Conservation (phyloP, 2,888 invertebrate genomes). For the Ptychoptera contaminata region DNA sequence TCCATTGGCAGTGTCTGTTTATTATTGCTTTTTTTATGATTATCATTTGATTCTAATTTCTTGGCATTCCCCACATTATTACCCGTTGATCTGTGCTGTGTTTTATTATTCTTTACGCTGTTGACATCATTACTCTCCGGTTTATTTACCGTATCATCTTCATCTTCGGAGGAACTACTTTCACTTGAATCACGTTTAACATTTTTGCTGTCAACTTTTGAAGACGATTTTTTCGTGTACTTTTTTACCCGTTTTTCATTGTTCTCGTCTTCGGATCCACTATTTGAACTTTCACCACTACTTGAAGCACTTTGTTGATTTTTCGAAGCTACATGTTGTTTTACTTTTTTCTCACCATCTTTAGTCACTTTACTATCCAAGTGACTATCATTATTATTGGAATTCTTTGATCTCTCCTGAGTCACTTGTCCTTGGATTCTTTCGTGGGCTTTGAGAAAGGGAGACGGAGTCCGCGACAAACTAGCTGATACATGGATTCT, state of each 20-base stretch:
- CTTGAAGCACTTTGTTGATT: constrained; percentile 14
- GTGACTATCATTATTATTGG: constrained; percentile 28
- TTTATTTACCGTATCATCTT: constrained; percentile 23
- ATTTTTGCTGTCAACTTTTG: constrained; percentile 23
- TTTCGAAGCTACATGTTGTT: constrained; percentile 18
- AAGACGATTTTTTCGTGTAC: constrained; percentile 30
- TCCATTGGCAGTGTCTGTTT: constrained; percentile 12
- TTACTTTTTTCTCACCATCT: constrained; percentile 27
- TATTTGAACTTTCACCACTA: constrained; percentile 33
- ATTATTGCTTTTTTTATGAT: neutral
- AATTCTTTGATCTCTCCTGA: no score
- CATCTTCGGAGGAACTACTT: constrained; percentile 35
- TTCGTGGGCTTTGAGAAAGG: constrained; percentile 49
- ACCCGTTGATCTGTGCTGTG: no score
- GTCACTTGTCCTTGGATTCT: constrained; percentile 11
- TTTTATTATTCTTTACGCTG: no score
- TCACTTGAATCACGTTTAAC: constrained; percentile 34
- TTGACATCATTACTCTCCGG: neutral
- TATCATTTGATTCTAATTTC: constrained; percentile 1
- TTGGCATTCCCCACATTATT: neutral
- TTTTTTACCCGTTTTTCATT: constrained; percentile 30
- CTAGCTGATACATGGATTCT: constrained; percentile 38
- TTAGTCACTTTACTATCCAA: constrained; percentile 21
- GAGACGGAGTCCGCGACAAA: constrained; percentile 72
- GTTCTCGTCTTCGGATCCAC: constrained; percentile 33